Evolutionary conservation across 2,113 vertebrate species (phyloP).

Genomic region (Crotophaga sulcirostris): DNA sequence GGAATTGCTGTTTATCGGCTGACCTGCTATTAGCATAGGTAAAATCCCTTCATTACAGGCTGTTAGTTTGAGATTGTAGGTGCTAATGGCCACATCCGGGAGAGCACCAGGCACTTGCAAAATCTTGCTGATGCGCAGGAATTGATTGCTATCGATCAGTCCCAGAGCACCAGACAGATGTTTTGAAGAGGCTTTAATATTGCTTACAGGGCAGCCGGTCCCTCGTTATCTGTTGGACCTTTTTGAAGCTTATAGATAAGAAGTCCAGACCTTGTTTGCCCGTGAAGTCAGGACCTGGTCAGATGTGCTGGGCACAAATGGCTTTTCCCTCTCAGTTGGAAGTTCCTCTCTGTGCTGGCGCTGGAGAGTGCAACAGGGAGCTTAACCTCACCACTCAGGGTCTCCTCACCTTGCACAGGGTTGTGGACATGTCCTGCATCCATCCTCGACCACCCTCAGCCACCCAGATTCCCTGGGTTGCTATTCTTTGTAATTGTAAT

Average conservation of each 20-base stretch:
- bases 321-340: neutral
- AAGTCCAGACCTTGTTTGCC: neutral
- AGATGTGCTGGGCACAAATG: neutral
- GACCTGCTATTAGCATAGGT: slow-evolving; percentile 23
- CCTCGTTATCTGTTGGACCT: neutral
- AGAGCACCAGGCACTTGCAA: neutral
- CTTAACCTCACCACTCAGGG: neutral
- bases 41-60: slow-evolving; percentile 41
- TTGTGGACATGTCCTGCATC: neutral
- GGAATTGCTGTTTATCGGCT: slow-evolving; percentile 10
- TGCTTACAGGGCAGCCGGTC: neutral
- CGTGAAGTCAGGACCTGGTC: neutral
- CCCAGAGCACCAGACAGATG: neutral
- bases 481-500: accelerated
- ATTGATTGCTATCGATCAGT: slow-evolving; percentile 41
- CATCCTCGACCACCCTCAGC: neutral
- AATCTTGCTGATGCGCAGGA: neutral
- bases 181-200: slow-evolving; percentile 11
- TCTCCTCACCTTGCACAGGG: neutral
- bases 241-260: neutral
- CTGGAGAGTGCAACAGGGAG: neutral
- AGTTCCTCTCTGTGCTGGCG: neutral
- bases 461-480: neutral
- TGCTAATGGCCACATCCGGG: slow-evolving; percentile 48
- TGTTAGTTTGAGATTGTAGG: slow-evolving; percentile 34